Evolutionary conservation across 2,888 invertebrate species (phyloP).

Genomic region (Seira musarum): DNA sequence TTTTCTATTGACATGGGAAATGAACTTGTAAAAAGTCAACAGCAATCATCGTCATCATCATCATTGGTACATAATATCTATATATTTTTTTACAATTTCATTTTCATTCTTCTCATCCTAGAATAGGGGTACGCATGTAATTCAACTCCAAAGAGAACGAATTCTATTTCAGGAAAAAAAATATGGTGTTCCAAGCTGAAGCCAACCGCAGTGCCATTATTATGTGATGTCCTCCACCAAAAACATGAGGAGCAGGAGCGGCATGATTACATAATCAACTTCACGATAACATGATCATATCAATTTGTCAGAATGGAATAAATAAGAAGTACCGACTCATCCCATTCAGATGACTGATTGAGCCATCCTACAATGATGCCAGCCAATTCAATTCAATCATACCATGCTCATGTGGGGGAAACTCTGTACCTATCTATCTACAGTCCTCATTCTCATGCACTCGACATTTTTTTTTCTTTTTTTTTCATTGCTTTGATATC

Average conservation of each 20-base stretch:
- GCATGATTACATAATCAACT: conserved; percentile 58
- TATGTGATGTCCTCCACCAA: conserved; percentile 34
- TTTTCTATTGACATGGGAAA: conserved; percentile 59
- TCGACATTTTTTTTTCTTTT: conserved; percentile 1
- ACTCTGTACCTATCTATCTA: background rate
- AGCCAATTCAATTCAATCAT: background rate
- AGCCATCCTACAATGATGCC: conserved; percentile 23
- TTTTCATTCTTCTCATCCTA: background rate
- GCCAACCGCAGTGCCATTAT: conserved; percentile 60
- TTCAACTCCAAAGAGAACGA: conserved; percentile 16
- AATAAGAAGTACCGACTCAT: background rate
- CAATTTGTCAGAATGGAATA: conserved; percentile 49
- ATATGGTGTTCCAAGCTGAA: background rate
- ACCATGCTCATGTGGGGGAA: conserved; percentile 16
- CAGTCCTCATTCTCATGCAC: background rate
- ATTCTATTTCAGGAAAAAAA: background rate
- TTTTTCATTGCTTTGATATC: conserved; percentile 37
- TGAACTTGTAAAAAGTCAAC: conserved; percentile 59
- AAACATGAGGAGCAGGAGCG: conserved; percentile 22
- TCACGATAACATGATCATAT: conserved; percentile 56
- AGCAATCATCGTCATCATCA: conserved; percentile 29
- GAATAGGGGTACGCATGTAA: conserved; percentile 17
- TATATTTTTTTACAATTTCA: too few species aligned
- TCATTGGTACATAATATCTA: conserved; percentile 9
- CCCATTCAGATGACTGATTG: conserved; percentile 30